Evolutionary conservation across 2,888 invertebrate genomes (phyloP), one percentile per base, ranked within the genome.

Genomic region (Entomobrya multifasciata): DNA sequence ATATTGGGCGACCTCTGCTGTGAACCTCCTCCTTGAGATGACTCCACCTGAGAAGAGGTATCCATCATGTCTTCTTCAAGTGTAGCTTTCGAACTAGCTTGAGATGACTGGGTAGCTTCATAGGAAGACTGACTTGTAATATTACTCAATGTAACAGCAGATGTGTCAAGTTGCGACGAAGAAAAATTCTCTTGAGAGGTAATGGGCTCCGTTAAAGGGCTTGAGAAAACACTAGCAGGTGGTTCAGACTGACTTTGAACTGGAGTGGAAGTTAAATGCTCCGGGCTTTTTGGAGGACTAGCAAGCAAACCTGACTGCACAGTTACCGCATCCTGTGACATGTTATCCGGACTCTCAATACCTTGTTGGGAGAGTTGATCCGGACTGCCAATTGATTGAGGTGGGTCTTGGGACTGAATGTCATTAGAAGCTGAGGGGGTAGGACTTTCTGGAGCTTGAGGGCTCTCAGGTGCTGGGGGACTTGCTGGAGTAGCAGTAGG

Each of bases 101-200:
- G 85, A 0, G 78, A 67, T 8, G 83, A 55, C 36, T 20, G 49
- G 1, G 72, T 65, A 41, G 17, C 25, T 15, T 6, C 41, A 55
- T 57, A 20, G 17, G 83, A 84, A 4, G 78, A 78, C 49, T 85
- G 78, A 0, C 70, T 72, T n/a, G 78, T 78, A 5, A 78, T 72
- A 11, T 36, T 85, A 17, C 78, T 78, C 6, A 85, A 27, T 4
- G 78, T 70, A 20, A 67, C n/a, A 10, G 25, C 36, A 11, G 70
- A 57, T 6, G 85, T 70, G 11, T 85, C 60, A 8, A 79, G 55
- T 25, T 78, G 72, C 1, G 85, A 85, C n/a, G n/a, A n/a, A n/a
- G n/a, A n/a, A 44, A 85, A 85, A 52, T 79, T 60, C 10, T 85
- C 85, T 41, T 85, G 85, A 1, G 85, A 85, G 22, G 49, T 30